phyloP scores from a whole-genome alignment of 2,888 invertebrate species.

The Noctua comes region DNA sequence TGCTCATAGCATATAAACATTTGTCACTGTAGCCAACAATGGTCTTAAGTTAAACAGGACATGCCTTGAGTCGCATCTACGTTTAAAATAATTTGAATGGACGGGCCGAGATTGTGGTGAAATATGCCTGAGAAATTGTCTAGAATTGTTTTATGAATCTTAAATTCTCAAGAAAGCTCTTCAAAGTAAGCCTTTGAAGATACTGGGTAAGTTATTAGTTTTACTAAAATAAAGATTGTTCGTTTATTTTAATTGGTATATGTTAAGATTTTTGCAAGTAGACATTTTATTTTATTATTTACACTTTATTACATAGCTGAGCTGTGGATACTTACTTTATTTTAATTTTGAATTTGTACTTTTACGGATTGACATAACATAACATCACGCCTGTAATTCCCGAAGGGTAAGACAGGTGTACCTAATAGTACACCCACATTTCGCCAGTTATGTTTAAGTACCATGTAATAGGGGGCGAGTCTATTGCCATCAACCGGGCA shows the following conservation, averaged over 20 bases:
- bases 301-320: too few relatives aligned
- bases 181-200: not conserved
- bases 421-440: too few relatives aligned
- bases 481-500: too few relatives aligned
- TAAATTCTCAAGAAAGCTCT: not conserved
- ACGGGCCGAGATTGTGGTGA: slow-evolving; percentile 37
- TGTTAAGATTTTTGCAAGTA: not conserved
- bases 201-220: not conserved
- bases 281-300: not conserved
- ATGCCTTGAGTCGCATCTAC: slow-evolving; percentile 57
- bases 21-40: slow-evolving; percentile 71
- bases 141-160: not conserved
- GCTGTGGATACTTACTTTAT: too few relatives aligned
- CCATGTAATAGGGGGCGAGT: too few relatives aligned
- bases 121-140: slow-evolving; percentile 23
- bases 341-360: too few relatives aligned
- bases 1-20: slow-evolving; percentile 71
- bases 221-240: not conserved
- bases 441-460: too few relatives aligned
- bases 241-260: not conserved
- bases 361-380: not conserved
- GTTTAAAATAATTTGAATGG: slow-evolving; percentile 53
- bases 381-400: too few relatives aligned
- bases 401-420: too few relatives aligned
- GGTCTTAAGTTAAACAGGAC: slow-evolving; percentile 65